Conservation (phyloP, 2,797 vertebrate genomes). For the Macropus fuliginosus region DNA sequence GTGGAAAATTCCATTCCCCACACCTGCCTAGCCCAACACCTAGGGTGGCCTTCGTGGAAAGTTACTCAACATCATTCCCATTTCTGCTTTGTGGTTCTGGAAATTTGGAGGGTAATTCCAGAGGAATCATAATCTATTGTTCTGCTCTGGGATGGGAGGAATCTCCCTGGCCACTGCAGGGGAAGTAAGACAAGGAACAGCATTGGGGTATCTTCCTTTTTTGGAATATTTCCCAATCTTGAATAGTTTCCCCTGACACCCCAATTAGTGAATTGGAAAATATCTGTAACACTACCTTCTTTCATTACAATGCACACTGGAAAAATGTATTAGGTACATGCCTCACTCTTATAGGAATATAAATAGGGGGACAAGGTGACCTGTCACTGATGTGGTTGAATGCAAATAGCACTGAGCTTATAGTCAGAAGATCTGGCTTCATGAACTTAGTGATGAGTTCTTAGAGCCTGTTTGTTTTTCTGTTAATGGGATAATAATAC, state of each 20-base stretch:
- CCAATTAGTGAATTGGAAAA: neutral
- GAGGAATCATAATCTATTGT: slow-evolving; percentile 47
- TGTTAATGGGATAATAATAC: neutral
- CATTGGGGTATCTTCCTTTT: neutral
- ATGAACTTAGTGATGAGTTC: neutral
- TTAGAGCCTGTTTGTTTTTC: neutral
- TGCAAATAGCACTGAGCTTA: neutral
- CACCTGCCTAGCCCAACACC: neutral
- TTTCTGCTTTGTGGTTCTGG: neutral
- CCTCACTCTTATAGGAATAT: neutral
- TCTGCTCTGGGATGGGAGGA: slow-evolving; percentile 61
- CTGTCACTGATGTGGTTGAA: neutral
- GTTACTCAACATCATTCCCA: slow-evolving; percentile 23
- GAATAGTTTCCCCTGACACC: neutral
- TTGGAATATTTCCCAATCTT: slow-evolving; percentile 5
- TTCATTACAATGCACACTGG: neutral
- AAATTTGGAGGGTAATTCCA: slow-evolving; percentile 63
- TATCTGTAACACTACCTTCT: neutral
- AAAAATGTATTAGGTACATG: neutral
- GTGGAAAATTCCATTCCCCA: neutral
- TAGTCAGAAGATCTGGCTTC: neutral
- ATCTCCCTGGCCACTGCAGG: neutral
- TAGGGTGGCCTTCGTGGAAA: slow-evolving; percentile 8
- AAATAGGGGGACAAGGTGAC: neutral
- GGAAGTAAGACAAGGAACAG: slow-evolving; percentile 46